Base-by-base conservation (phyloP, 2,888 invertebrate species). In the Beris chalybata region DNA sequence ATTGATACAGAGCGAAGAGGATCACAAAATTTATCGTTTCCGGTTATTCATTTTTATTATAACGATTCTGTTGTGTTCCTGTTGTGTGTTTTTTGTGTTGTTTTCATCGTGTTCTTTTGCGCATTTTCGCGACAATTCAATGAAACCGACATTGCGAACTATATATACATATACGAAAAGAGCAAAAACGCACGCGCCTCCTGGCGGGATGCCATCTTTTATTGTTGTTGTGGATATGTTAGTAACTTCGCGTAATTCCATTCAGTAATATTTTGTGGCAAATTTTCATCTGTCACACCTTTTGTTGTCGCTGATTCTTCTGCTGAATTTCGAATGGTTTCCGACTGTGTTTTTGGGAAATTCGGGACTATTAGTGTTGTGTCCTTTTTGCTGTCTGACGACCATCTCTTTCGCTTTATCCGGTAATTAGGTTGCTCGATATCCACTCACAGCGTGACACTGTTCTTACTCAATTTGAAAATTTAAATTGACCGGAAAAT, bases 181-280 rank as follows among this genome's bases (percentile, higher is more conserved):
- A 44, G 48, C 4, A 48, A n/a, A 56, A 58, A 67, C 63, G 71
- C 74, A 75, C 71, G 72, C 72, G 72, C 71, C 70, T 74, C 73
- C 67, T 73, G 70, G 72, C 72, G 73, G 73, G 74, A 70, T 72
- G 71, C 69, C 65, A 67, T 68, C 52, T 69, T 65, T 32, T 56
- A 67, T 65, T 63, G 55, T 59, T 47, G 65, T 61, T 67, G 65
- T 64, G 69, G 58, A 56, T 57, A 61, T 44, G 66, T 66, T 52
- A 52, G 65, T 58, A 68, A 65, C 67, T 63, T 68, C 43, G 72
- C 74, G 72, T 74, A 73, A 73, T 75, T 74, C 74, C 53, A 71
- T 73, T 73, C 74, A 76, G 75, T 74, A 74, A 70, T 73, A 55
- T 66, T 66, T 58, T 67, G 63, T 61, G 67, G 61, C 48, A 61